Evolutionary conservation across 2,113 vertebrate genomes (phyloP).

Genomic region (Leptocoma aspasia): DNA sequence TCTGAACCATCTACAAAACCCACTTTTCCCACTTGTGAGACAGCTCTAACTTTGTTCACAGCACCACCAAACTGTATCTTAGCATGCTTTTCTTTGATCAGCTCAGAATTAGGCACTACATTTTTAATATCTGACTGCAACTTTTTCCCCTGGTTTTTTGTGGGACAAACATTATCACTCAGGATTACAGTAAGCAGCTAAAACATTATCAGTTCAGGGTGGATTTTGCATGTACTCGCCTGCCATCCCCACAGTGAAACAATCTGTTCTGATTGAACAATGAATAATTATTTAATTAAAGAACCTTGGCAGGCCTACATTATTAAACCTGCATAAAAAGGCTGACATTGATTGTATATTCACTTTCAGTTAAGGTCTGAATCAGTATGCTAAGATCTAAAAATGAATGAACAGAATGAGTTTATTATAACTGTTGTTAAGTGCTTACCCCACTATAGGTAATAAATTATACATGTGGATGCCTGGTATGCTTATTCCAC

Average conservation of each 20-base stretch:
- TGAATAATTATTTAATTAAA: conserved; percentile 64
- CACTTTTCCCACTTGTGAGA: background rate
- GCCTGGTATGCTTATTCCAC: background rate
- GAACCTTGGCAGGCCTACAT: background rate
- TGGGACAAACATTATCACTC: background rate
- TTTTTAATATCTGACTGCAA: background rate
- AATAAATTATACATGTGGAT: conserved; percentile 52
- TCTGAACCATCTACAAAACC: background rate
- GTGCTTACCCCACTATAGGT: background rate
- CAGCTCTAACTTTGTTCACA: background rate
- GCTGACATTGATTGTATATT: conserved; percentile 47
- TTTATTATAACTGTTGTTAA: conserved; percentile 29
- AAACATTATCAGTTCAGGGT: background rate
- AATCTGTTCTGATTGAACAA: conserved; percentile 35
- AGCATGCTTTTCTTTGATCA: background rate
- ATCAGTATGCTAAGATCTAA: background rate
- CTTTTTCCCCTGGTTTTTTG: background rate
- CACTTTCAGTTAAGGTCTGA: conserved; percentile 35
- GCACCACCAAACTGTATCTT: background rate
- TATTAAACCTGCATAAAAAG: conserved; percentile 39
- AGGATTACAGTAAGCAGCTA: background rate
- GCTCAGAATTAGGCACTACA: background rate
- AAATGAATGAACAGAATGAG: conserved; percentile 2
- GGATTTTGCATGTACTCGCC: background rate
- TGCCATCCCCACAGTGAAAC: background rate